Evolutionary conservation across 1,140 invertebrate species (phyloP).

Genomic region (Archegozetes longisetosus): DNA sequence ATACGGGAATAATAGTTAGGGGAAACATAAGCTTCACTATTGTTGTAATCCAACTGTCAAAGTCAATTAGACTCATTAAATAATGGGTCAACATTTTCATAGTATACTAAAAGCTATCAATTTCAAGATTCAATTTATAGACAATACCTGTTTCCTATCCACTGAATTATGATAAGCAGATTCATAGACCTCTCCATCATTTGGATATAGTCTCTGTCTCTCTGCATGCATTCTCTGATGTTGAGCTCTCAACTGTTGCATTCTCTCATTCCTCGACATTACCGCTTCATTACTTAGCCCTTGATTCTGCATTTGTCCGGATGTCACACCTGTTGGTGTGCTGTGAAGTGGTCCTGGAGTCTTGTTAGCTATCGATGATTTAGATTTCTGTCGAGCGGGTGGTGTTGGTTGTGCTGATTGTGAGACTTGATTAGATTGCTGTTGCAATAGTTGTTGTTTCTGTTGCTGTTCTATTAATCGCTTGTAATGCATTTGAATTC

Average conservation of each 20-base stretch:
- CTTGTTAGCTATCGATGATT: background rate
- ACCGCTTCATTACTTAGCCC: background rate
- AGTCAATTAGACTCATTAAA: too few relatives aligned
- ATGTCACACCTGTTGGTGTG: background rate
- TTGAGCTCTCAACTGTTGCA: background rate
- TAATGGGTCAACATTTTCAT: too few relatives aligned
- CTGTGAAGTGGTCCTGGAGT: background rate
- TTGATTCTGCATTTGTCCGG: background rate
- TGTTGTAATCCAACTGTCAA: too few relatives aligned
- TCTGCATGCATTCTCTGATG: background rate
- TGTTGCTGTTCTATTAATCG: slow-evolving; percentile 29
- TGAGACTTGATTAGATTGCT: slow-evolving; percentile 8
- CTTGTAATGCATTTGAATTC: slow-evolving; percentile 34
- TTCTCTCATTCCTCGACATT: background rate
- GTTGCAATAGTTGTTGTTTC: slow-evolving; percentile 7
- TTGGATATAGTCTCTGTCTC: background rate
- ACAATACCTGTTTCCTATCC: background rate
- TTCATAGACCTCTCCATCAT: background rate
- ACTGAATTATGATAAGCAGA: background rate
- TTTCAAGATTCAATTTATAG: too few relatives aligned
- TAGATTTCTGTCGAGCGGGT: background rate
- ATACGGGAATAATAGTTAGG: too few relatives aligned
- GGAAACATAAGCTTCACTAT: too few relatives aligned
- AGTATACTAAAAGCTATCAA: too few relatives aligned
- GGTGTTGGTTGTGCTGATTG: slow-evolving; percentile 3